Percentiles rank a stretch among this genome's conserved stretches.
Evolutionary conservation across 2,797 vertebrate species (phyloP).

Genomic region (Sebastes hubbsi): DNA sequence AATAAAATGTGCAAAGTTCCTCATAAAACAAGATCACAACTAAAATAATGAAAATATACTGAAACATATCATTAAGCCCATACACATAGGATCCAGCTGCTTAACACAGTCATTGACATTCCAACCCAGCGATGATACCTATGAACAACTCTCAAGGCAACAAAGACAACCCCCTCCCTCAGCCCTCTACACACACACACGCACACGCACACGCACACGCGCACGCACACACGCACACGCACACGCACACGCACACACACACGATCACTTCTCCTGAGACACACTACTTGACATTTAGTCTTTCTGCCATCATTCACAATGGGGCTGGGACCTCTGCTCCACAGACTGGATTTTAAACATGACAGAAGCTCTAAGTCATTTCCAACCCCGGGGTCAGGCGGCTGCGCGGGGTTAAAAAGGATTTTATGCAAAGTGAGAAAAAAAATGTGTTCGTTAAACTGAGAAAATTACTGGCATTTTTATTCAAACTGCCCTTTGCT

Average conservation of each 20-base stretch:
- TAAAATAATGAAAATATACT: not conserved
- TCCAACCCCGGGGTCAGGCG: not conserved
- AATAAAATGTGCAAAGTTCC: not conserved
- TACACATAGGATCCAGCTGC: not conserved
- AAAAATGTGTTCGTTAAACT: slow-evolving; percentile 7
- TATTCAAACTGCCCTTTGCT: slow-evolving; percentile 23
- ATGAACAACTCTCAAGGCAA: slow-evolving; percentile 20
- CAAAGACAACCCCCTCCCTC: not conserved
- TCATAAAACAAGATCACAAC: not conserved
- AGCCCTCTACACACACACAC: not conserved
- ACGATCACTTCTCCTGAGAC: slow-evolving; percentile 1
- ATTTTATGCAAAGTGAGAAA: slow-evolving; percentile 3
- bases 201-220: not conserved
- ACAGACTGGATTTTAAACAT: not conserved
- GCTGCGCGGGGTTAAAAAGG: not conserved
- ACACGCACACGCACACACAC: not conserved
- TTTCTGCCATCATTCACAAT: slow-evolving; percentile 16
- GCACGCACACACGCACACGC: not conserved
- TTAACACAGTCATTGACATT: slow-evolving; percentile 12
- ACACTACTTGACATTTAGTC: slow-evolving; percentile 51
- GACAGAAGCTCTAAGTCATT: not conserved
- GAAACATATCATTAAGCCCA: not conserved
- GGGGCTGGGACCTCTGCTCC: not conserved
- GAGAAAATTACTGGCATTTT: not conserved
- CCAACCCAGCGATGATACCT: slow-evolving; percentile 10